phyloP scores from a whole-genome alignment of 64 coral and sea anemone species.

The Anthopleura sola region DNA sequence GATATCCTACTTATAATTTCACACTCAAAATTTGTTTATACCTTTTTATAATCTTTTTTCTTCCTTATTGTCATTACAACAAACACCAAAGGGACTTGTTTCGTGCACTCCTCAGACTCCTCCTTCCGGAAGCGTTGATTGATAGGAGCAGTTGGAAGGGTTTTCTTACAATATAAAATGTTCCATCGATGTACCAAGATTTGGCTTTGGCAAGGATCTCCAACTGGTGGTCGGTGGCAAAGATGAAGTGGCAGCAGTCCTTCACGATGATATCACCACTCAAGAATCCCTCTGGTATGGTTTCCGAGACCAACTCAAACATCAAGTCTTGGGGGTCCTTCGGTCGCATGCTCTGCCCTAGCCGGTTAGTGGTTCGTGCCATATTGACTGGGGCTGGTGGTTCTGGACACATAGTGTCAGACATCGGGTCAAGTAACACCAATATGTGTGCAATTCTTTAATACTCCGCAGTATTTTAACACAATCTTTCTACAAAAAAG shows the following conservation, averaged over 20 bases:
- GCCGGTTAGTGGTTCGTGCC: slow-evolving; percentile 5
- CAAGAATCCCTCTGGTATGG: background rate
- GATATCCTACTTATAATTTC: no score
- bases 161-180: background rate
- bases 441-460: no score
- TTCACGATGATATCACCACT: background rate
- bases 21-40: no score
- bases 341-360: slow-evolving; percentile 14
- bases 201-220: background rate
- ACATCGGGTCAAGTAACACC: background rate
- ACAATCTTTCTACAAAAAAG: no score
- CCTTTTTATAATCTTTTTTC: slow-evolving; percentile 6
- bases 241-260: background rate
- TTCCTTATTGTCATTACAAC: no score
- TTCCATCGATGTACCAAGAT: slow-evolving; percentile 23
- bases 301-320: background rate
- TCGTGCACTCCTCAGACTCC: background rate
- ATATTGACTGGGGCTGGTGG: slow-evolving; percentile 6
- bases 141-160: background rate
- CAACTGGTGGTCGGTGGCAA: slow-evolving; percentile 12
- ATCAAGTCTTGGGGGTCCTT: slow-evolving; percentile 38
- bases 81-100: background rate
- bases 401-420: background rate
- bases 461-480: no score
- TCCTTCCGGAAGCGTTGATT: background rate